Evolutionary conservation across 2,113 vertebrate species (phyloP).

Genomic region (Albula goreensis): DNA sequence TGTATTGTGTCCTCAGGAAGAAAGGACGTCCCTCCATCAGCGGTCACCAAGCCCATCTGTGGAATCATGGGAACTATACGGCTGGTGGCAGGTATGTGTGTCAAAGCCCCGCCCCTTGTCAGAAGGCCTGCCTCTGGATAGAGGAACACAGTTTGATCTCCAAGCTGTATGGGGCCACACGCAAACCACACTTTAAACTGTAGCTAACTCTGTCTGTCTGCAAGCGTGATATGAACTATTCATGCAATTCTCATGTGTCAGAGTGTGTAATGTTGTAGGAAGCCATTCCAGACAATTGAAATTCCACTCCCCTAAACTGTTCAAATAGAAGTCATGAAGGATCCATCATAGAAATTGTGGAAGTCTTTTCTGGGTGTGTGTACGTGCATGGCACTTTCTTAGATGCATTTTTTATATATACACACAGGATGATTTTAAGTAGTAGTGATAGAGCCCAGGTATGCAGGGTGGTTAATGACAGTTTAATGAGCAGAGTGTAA

Average conservation of each 20-base stretch:
- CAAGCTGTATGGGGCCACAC: background rate
- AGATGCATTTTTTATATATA: background rate
- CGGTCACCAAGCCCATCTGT: conserved; percentile 84
- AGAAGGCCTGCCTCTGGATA: background rate
- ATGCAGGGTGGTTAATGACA: background rate
- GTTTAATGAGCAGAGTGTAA: background rate
- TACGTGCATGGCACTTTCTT: background rate
- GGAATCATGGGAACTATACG: conserved; percentile 91
- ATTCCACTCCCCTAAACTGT: background rate
- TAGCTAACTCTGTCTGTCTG: background rate
- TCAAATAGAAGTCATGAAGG: background rate
- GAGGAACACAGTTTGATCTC: background rate
- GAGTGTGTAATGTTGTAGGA: background rate
- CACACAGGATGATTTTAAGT: too few species aligned
- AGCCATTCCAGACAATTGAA: background rate
- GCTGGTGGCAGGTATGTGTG: conserved; percentile 83
- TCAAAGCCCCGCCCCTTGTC: background rate
- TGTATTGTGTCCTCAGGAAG: conserved; percentile 71
- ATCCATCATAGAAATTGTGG: background rate
- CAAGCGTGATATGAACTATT: background rate
- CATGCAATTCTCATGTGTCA: background rate
- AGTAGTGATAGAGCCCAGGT: background rate
- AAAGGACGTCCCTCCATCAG: conserved; percentile 86
- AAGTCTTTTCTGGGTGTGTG: background rate
- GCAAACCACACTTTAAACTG: background rate